phyloP scores from a whole-genome alignment of 2,797 vertebrate genomes.

The Falco novaeseelandiae region DNA sequence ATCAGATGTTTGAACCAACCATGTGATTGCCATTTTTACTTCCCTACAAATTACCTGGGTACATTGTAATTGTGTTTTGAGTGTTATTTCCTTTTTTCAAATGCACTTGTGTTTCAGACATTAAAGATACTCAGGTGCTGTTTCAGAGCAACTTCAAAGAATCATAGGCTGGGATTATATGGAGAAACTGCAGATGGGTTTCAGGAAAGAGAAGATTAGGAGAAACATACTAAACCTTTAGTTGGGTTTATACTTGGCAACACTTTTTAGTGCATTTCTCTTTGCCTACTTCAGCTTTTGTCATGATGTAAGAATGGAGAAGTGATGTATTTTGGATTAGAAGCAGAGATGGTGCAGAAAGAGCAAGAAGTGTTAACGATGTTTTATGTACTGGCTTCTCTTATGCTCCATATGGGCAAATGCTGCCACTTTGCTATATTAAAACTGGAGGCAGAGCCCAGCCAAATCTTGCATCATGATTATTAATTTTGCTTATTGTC shows the following conservation, averaged over 20 bases:
- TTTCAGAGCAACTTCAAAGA: conserved; percentile 4
- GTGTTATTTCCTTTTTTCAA: neutral
- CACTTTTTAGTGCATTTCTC: neutral
- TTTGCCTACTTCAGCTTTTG: neutral
- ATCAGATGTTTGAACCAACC: neutral
- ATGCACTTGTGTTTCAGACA: neutral
- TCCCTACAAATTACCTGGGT: neutral
- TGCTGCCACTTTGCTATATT: neutral
- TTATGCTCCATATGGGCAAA: conserved; percentile 2
- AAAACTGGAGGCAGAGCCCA: neutral
- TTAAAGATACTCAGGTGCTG: neutral
- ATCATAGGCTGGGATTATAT: neutral
- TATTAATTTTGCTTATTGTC: conserved; percentile 15
- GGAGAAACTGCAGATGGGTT: neutral
- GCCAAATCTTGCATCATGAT: neutral
- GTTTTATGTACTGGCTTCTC: conserved; percentile 8
- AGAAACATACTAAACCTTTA: neutral
- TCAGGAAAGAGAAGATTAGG: neutral
- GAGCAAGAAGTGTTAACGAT: conserved; percentile 14
- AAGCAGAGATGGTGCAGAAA: conserved; percentile 20
- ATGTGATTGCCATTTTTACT: neutral
- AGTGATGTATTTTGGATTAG: conserved; percentile 1
- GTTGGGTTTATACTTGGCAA: neutral
- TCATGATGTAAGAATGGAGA: neutral
- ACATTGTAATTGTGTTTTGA: neutral